Base-by-base conservation (phyloP, 2,888 invertebrate genomes). In the Stenichneumon culpator region DNA sequence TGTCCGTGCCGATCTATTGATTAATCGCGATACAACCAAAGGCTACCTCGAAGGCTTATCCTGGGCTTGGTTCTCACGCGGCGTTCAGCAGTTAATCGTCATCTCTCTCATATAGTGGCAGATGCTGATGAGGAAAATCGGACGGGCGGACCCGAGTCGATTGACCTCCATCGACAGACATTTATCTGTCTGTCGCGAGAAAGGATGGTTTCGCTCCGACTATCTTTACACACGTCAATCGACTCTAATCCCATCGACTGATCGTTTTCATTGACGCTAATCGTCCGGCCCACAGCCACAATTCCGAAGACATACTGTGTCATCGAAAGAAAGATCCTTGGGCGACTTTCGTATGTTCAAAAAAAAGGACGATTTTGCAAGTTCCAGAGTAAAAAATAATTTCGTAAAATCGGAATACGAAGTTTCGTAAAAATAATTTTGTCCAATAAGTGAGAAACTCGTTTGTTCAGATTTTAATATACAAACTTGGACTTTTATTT, bases 101-200 rank as follows among this genome's bases (percentile, higher is more conserved):
- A 44, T 32, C 44, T 32, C 14, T 7, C 3, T 60, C 25, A 25
- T 25, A n/a, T 47, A 65, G 22, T 1, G 54, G 54, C 28, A 6
- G 22, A 67, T 22, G 19, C 39, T 32, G 28, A 54, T 44, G 39
- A 68, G 52, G 73, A 73, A 32, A 73, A 74, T 83, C 79, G 11
- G 44, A 57, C 65, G 25, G 63, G 4, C 54, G 28, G 52, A 22
- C 47, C 47, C 69, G 57, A 70, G 14, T 75, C 70, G 60, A 84
- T 84, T 84, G 65, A 83, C 57, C 83, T 65, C 67, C 65, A 14
- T 70, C 63, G 52, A 44, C 11, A 39, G 19, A 50, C 52, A 39
- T 39, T 44, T 44, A 39, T 68, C 52, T 32, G n/a, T 72, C 28
- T 36, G 44, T 63, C 44, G 39, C 44, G 44, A 63, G 32, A 69